A percentile compares a stretch with the other conserved stretches of the same genome.
Conservation (phyloP, 2,888 invertebrate species). For the Eupithecia centaureata region DNA sequence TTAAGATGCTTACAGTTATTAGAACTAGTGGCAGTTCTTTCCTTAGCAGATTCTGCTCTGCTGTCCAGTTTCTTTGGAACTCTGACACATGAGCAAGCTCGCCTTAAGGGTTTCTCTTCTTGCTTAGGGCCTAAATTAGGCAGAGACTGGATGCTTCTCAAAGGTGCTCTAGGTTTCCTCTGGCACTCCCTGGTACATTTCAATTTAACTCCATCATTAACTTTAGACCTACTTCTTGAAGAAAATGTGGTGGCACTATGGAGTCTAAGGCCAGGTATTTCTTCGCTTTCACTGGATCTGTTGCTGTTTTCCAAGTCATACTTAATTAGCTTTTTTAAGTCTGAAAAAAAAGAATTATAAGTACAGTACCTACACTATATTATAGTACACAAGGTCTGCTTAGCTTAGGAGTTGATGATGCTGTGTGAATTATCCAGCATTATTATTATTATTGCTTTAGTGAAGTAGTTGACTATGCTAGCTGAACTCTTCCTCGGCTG, state of each 20-base stretch:
- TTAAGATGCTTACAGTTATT: slow-evolving; percentile 65
- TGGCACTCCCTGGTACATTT: slow-evolving; percentile 64
- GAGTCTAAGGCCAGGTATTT: slow-evolving; percentile 64
- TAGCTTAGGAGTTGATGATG: background rate
- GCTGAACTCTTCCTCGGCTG: background rate
- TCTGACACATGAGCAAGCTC: slow-evolving; percentile 71
- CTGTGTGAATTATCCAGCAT: no score
- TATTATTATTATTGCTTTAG: no score
- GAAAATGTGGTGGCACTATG: slow-evolving; percentile 79
- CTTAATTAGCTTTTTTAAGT: slow-evolving; percentile 87
- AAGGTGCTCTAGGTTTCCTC: slow-evolving; percentile 37
- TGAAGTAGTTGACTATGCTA: no score
- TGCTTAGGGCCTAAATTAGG: slow-evolving; percentile 60
- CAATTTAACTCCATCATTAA: slow-evolving; percentile 47
- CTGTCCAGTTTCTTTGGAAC: slow-evolving; percentile 58
- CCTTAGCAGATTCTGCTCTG: slow-evolving; percentile 48
- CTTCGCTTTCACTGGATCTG: slow-evolving; percentile 50
- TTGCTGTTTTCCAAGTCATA: slow-evolving; percentile 80
- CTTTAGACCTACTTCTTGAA: slow-evolving; percentile 69
- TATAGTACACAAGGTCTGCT: background rate
- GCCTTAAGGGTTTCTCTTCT: slow-evolving; percentile 57
- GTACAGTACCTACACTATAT: background rate
- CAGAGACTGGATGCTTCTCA: slow-evolving; percentile 64
- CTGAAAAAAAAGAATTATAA: slow-evolving; percentile 66
- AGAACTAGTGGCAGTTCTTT: slow-evolving; percentile 53